Percentiles rank a stretch among this genome's conserved stretches.
These are phyloP conservation scores for Triplophysa rosa DNA, from an alignment of 2,113 vertebrate genomes.

Conservation along the genomic window DNA sequence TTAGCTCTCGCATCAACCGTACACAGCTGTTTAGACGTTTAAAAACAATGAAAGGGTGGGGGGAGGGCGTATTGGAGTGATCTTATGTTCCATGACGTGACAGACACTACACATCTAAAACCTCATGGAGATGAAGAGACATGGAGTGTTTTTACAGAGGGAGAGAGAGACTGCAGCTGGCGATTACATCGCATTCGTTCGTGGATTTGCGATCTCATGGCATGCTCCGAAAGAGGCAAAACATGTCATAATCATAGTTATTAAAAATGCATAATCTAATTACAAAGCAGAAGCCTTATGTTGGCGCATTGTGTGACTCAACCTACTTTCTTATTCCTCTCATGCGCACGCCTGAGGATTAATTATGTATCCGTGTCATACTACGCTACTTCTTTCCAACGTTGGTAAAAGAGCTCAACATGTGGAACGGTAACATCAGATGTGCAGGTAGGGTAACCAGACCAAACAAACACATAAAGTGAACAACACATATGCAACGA, in stretches of 20 bases:
- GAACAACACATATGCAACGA: constrained; percentile 75
- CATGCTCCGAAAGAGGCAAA: constrained; percentile 35
- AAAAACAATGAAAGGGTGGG: background rate
- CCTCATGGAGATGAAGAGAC: constrained; percentile 18
- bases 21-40: constrained; percentile 29
- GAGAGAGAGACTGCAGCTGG: constrained; percentile 1
- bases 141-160: background rate
- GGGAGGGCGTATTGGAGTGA: background rate
- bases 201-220: constrained; percentile 18
- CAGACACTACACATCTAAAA: background rate
- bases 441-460: constrained; percentile 80
- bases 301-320: constrained; percentile 23
- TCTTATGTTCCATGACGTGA: constrained; percentile 23
- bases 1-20: background rate
- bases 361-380: constrained; percentile 72
- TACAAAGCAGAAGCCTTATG: constrained; percentile 42
- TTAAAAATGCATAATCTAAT: constrained; percentile 53
- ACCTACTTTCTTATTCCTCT: constrained; percentile 53
- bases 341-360: constrained; percentile 57
- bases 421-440: constrained; percentile 78
- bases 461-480: constrained; percentile 73
- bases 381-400: constrained; percentile 28
- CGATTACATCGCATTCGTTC: constrained; percentile 6
- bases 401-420: constrained; percentile 72
- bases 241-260: constrained; percentile 49